These are phyloP conservation scores for Halesus radiatus DNA, from an alignment of 1,140 invertebrate species.

Conservation along the genomic window DNA sequence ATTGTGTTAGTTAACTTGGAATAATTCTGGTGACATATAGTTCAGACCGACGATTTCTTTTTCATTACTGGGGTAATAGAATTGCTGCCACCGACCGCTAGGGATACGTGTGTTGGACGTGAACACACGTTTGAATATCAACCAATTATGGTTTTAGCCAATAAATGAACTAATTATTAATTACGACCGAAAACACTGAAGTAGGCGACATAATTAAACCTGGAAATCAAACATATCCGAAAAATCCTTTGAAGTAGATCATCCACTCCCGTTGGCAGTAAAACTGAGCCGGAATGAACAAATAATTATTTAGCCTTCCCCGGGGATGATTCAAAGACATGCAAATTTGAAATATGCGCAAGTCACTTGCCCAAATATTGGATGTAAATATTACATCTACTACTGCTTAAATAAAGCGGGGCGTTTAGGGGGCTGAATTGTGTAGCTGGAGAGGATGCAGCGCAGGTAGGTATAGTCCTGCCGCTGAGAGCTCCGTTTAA, in stretches of 20 bases:
- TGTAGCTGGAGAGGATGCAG: background rate
- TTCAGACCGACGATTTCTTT: too few relatives aligned
- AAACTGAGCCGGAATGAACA: conserved; percentile 22
- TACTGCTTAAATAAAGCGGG: conserved; percentile 41
- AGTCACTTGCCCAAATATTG: conserved; percentile 42
- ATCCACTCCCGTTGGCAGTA: background rate
- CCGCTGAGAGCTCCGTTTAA: too few relatives aligned
- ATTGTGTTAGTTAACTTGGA: too few relatives aligned
- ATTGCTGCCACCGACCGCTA: too few relatives aligned
- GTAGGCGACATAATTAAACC: background rate
- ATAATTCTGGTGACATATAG: too few relatives aligned
- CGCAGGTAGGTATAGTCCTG: background rate
- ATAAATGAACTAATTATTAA: too few relatives aligned
- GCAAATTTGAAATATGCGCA: conserved; percentile 49
- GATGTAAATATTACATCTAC: conserved; percentile 48
- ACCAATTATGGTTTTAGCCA: too few relatives aligned
- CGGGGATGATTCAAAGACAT: conserved; percentile 45
- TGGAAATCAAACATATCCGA: background rate
- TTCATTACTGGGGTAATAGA: too few relatives aligned
- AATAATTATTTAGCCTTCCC: conserved; percentile 43
- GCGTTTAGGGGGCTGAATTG: conserved; percentile 1
- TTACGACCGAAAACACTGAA: background rate
- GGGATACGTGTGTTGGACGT: too few relatives aligned
- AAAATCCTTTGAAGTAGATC: conserved; percentile 33
- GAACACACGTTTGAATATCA: too few relatives aligned